Percentiles rank a stretch among this genome's conserved stretches.
Evolutionary conservation across 1,140 invertebrate species (phyloP).

Genomic region (Radopholus similis): DNA sequence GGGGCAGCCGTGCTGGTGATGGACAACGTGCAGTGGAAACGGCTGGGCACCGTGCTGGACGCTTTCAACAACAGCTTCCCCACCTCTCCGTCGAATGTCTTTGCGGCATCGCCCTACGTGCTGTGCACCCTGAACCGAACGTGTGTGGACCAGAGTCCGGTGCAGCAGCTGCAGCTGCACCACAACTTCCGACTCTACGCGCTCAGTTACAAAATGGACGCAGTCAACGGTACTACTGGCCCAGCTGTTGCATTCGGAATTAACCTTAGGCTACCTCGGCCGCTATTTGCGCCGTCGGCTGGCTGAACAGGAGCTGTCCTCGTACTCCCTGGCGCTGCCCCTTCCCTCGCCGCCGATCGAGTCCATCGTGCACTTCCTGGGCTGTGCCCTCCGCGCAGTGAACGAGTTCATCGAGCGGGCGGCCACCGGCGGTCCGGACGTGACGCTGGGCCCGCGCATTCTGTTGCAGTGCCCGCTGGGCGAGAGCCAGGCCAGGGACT

Average conservation of each 20-base stretch:
- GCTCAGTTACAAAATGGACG: constrained; percentile 43
- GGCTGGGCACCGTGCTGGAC: constrained; percentile 18
- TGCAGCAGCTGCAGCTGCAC: constrained; percentile 39
- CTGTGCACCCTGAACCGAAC: constrained; percentile 38
- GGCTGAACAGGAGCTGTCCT: constrained; percentile 38
- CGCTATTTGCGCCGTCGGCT: constrained; percentile 46
- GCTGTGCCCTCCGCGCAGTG: constrained; percentile 23
- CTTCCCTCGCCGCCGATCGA: constrained; percentile 13
- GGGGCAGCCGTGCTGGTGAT: constrained; percentile 26
- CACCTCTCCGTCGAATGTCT: neutral
- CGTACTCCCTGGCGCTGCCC: neutral
- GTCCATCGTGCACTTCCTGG: constrained; percentile 34
- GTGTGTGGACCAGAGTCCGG: constrained; percentile 3
- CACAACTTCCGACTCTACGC: constrained; percentile 40
- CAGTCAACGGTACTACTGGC: constrained; percentile 30
- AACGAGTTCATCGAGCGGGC: constrained; percentile 42
- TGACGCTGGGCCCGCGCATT: constrained; percentile 45
- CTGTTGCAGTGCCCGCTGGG: constrained; percentile 38
- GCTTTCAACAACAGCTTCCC: constrained; percentile 19
- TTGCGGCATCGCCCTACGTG: constrained; percentile 18
- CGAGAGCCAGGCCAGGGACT: constrained; percentile 26
- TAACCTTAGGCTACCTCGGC: constrained; percentile 41
- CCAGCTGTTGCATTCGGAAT: neutral
- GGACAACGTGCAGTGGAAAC: constrained; percentile 43
- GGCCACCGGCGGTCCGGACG: constrained; percentile 20